Percentiles rank a stretch among this genome's conserved stretches.
Conservation (phyloP, 92 coral and sea anemone genomes). For the Anthopleura xanthogrammica region DNA sequence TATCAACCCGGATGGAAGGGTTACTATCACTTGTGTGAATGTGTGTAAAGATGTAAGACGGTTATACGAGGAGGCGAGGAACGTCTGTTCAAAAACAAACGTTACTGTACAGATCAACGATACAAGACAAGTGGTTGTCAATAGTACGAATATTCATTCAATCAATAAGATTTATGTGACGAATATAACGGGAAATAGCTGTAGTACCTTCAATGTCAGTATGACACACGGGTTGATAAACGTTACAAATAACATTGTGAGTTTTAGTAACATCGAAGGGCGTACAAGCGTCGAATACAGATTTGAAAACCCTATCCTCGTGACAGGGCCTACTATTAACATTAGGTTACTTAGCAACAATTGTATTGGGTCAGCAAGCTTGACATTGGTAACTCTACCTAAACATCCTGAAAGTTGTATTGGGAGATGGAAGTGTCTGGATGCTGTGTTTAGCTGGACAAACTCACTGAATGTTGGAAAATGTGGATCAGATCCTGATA, state of each 20-base stretch:
- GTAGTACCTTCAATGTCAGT: background rate
- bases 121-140: too few relatives aligned
- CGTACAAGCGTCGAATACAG: background rate
- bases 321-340: background rate
- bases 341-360: background rate
- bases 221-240: background rate
- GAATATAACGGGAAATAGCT: background rate
- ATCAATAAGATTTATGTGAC: too few relatives aligned
- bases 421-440: conserved; percentile 6
- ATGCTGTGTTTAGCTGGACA: background rate
- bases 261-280: background rate
- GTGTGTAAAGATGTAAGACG: background rate
- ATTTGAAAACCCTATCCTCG: background rate
- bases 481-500: background rate
- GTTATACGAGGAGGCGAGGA: too few relatives aligned
- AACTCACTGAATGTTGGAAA: background rate
- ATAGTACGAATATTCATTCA: too few relatives aligned
- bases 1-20: conserved; percentile 9
- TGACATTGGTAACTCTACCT: background rate
- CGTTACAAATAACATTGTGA: background rate
- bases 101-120: too few relatives aligned
- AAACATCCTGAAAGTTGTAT: background rate
- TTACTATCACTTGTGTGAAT: background rate
- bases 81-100: too few relatives aligned
- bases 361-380: background rate